A percentile compares a stretch with the other conserved stretches of the same genome.
These are phyloP conservation scores for Brachionus rubens DNA, from an alignment of 1,140 invertebrate genomes.

Conservation along the genomic window DNA sequence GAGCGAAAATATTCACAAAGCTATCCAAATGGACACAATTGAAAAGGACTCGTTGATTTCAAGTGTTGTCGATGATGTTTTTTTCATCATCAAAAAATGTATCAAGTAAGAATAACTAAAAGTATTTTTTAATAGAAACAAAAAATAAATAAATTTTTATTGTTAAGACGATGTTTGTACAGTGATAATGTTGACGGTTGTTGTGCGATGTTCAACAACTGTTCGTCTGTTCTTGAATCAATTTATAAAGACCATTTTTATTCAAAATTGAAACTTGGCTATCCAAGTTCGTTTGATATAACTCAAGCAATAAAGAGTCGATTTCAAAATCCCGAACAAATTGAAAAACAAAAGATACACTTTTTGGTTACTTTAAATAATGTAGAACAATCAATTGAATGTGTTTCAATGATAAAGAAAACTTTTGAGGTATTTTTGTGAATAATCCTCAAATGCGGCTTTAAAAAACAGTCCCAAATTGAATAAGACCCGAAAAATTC, in stretches of 20 bases:
- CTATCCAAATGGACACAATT: constrained; percentile 77
- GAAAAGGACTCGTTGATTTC: constrained; percentile 73
- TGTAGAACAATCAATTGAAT: constrained; percentile 84
- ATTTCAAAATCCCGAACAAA: constrained; percentile 79
- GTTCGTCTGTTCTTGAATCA: constrained; percentile 78
- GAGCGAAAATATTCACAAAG: constrained; percentile 89
- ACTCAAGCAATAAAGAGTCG: constrained; percentile 66
- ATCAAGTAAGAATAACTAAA: constrained; percentile 68
- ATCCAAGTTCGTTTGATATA: constrained; percentile 64
- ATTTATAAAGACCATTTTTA: constrained; percentile 76
- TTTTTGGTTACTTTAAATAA: constrained; percentile 80
- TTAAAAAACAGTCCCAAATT: too few species aligned
- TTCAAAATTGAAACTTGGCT: constrained; percentile 73
- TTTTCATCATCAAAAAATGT: constrained; percentile 94
- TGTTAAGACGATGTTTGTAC: constrained; percentile 72
- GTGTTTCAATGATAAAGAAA: constrained; percentile 74
- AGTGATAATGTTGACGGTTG: constrained; percentile 88
- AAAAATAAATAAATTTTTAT: constrained; percentile 47
- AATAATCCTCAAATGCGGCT: too few species aligned
- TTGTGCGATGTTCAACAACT: constrained; percentile 93
- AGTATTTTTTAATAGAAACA: background rate
- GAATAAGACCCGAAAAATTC: too few species aligned
- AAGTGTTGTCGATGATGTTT: constrained; percentile 93
- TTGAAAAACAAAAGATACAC: constrained; percentile 68
- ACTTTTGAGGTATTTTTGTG: constrained; percentile 65